These are phyloP conservation scores for Silurus asotus DNA, from an alignment of 2,113 vertebrate genomes.

Conservation along the genomic window DNA sequence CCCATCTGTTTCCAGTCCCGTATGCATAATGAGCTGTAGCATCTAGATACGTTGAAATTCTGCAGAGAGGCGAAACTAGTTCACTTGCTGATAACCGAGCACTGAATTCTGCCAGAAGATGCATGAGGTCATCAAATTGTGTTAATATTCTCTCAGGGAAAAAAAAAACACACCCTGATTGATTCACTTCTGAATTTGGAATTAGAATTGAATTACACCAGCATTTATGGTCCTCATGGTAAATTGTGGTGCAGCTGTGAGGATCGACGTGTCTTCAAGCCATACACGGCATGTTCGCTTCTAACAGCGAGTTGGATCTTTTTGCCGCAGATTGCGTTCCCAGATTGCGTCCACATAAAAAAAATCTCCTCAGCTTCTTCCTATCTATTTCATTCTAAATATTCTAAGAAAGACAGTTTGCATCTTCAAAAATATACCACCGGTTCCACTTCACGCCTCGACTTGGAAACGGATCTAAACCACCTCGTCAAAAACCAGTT, in stretches of 20 bases:
- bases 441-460: no score
- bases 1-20: background rate
- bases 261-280: background rate
- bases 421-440: background rate
- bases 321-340: background rate
- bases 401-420: background rate
- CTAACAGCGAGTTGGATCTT: background rate
- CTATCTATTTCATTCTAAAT: background rate
- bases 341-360: background rate
- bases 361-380: background rate
- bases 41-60: background rate
- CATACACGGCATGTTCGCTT: background rate
- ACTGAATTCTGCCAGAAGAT: no score
- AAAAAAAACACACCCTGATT: background rate
- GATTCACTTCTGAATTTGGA: background rate
- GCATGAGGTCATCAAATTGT: background rate
- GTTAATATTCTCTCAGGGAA: background rate
- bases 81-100: constrained; percentile 2
- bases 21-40: constrained; percentile 4
- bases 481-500: background rate
- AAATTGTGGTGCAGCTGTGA: background rate
- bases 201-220: background rate
- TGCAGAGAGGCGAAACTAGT: background rate
- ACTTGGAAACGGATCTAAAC: background rate
- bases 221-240: background rate